phyloP scores from a whole-genome alignment of 2,797 vertebrate species.

The Mastacembelus armatus region DNA sequence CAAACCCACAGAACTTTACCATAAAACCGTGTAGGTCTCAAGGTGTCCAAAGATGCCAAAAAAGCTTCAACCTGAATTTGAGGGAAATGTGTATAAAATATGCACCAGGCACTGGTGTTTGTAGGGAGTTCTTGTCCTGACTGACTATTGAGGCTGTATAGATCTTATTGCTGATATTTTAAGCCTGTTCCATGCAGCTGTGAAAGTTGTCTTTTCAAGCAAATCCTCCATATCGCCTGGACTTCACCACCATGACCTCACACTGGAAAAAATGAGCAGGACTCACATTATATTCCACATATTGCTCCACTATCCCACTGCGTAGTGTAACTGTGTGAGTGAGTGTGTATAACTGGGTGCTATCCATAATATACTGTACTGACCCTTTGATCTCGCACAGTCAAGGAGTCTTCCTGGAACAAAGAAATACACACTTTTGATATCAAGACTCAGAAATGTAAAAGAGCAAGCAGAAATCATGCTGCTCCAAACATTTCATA shows the following conservation, averaged over 20 bases:
- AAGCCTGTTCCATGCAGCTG: constrained; percentile 43
- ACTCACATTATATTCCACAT: constrained; percentile 62
- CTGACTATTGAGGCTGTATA: not conserved
- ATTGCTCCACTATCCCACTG: constrained; percentile 56
- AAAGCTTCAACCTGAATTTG: not conserved
- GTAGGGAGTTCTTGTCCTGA: not conserved
- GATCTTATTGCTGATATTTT: constrained; percentile 36
- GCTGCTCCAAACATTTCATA: constrained; percentile 77
- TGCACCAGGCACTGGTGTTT: too few relatives aligned
- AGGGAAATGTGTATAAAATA: too few relatives aligned
- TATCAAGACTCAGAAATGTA: constrained; percentile 66
- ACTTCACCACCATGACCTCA: constrained; percentile 69
- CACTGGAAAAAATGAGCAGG: constrained; percentile 68
- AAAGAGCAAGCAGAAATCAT: constrained; percentile 68
- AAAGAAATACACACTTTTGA: constrained; percentile 65
- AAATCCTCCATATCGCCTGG: constrained; percentile 57
- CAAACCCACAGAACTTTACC: not conserved
- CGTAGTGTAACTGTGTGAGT: constrained; percentile 25
- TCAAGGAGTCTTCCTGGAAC: constrained; percentile 46
- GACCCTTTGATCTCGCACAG: constrained; percentile 61
- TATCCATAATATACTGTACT: constrained; percentile 54
- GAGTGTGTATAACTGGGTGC: constrained; percentile 28
- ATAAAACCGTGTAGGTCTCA: not conserved
- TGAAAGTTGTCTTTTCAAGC: constrained; percentile 31
- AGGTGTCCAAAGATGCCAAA: not conserved